Percentiles rank a stretch among this genome's conserved stretches.
Evolutionary conservation across 2,797 vertebrate species (phyloP).

Genomic region (Xerus rutilus): DNA sequence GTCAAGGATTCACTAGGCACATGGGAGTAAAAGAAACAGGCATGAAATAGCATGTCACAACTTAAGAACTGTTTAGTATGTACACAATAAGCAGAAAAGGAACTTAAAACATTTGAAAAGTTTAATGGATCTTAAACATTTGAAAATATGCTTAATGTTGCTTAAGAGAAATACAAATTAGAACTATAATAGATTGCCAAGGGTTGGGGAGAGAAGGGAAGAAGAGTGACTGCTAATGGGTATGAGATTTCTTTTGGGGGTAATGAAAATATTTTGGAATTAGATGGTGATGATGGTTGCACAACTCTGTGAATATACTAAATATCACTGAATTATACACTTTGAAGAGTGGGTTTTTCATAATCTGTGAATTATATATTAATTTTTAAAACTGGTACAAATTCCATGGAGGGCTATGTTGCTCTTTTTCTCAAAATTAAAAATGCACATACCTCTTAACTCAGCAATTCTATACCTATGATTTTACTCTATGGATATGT

Average conservation of each 20-base stretch:
- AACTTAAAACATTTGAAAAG: constrained; percentile 22
- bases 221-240: not conserved
- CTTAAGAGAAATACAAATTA: constrained; percentile 26
- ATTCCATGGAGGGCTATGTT: constrained; percentile 3
- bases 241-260: not conserved
- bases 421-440: constrained; percentile 63
- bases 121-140: not conserved
- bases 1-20: not conserved
- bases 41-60: not conserved
- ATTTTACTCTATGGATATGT: constrained; percentile 18
- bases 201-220: not conserved
- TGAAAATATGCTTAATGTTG: constrained; percentile 11
- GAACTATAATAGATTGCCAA: not conserved
- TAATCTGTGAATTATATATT: not conserved
- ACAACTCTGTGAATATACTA: not conserved
- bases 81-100: not conserved
- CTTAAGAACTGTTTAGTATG: not conserved
- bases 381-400: constrained; percentile 2
- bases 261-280: not conserved
- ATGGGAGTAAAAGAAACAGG: not conserved
- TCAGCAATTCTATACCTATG: constrained; percentile 17
- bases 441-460: constrained; percentile 33
- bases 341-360: not conserved
- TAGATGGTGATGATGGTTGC: not conserved
- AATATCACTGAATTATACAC: not conserved